A percentile compares a stretch with the other conserved stretches of the same genome.
phyloP scores from a whole-genome alignment of 2,888 invertebrate genomes.

The Cantharis nigra region DNA sequence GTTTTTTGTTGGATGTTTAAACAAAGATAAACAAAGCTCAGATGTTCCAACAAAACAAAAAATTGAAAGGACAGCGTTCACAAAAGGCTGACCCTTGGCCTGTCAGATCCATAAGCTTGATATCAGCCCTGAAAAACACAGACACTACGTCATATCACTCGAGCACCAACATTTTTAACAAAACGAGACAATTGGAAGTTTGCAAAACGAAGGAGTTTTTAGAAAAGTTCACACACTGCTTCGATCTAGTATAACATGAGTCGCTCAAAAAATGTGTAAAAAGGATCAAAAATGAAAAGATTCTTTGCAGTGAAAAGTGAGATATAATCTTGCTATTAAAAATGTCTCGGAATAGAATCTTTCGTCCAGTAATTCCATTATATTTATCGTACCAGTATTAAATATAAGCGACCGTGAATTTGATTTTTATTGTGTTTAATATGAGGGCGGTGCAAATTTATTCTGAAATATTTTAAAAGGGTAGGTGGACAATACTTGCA shows the following conservation, averaged over 20 bases:
- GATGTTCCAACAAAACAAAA: conserved; percentile 32
- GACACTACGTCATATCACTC: conserved; percentile 39
- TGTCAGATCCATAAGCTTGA: conserved; percentile 44
- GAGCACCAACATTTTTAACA: conserved; percentile 20
- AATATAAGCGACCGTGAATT: conserved; percentile 33
- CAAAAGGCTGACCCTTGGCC: conserved; percentile 47
- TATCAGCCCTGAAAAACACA: conserved; percentile 40
- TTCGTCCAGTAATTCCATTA: conserved; percentile 39
- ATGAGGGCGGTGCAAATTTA: conserved; percentile 33
- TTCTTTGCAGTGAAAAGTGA: conserved; percentile 31
- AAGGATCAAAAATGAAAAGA: conserved; percentile 9
- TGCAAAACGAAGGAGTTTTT: not conserved
- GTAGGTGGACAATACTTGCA: conserved; percentile 39
- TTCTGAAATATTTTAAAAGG: conserved; percentile 33
- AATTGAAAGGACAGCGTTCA: conserved; percentile 38
- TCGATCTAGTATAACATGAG: not conserved
- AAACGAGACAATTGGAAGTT: not conserved
- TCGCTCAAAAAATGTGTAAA: conserved; percentile 6
- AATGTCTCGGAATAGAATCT: conserved; percentile 32
- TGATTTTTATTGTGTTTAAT: conserved; percentile 34
- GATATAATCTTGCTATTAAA: conserved; percentile 40
- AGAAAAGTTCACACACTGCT: not conserved
- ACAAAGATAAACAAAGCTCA: conserved; percentile 21
- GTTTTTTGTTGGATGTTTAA: conserved; percentile 9
- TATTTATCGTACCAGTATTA: conserved; percentile 32